Evolutionary conservation across 2,888 invertebrate genomes (phyloP), one percentile per base, ranked within the genome.

Genomic region (Proisotoma minuta): DNA sequence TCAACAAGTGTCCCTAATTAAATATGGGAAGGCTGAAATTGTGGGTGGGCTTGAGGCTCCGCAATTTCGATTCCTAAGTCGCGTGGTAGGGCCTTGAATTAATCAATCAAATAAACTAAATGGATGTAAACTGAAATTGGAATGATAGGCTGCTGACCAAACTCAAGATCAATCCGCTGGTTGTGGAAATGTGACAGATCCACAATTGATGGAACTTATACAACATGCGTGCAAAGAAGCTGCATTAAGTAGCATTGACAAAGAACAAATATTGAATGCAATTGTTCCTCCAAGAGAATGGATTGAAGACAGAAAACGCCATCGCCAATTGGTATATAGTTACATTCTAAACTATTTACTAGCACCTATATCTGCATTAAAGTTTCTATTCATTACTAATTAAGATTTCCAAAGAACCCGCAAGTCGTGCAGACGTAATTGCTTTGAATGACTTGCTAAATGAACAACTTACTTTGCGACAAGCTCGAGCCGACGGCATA

Each of bases 331-430:
- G 23, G 65, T 65, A 59, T n/a, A n/a, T n/a, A 26, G 5, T n/a
- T 28, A 29, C 28, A 59, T 47, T 1, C n/a, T 29, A 20, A 50
- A 51, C 22, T 23, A 18, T 12, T 60, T 15, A 20, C 34, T 18
- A 12, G 39, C 18, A 39, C 20, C 15, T 40, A 51, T 26, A 18
- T 2, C 49, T 4, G n/a, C 22, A 20, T 22, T 49, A n/a, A 12
- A 27, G 12, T 43, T 27, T 51, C 8, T 57, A 28, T 48, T n/a
- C 27, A 20, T 29, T 18, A 40, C 1, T 29, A 24, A 22, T 51
- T 59, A 12, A 67, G 67, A 62, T 67, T 20, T 67, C 67, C 3
- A 62, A 64, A 39, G 18, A 34, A 26, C 60, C 57, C 15, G 64
- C 62, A 23, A 60, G 50, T 2, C 56, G 62, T 10, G 39, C 22